Conservation (phyloP, 2,888 invertebrate genomes). For the Drosophila cognata region DNA sequence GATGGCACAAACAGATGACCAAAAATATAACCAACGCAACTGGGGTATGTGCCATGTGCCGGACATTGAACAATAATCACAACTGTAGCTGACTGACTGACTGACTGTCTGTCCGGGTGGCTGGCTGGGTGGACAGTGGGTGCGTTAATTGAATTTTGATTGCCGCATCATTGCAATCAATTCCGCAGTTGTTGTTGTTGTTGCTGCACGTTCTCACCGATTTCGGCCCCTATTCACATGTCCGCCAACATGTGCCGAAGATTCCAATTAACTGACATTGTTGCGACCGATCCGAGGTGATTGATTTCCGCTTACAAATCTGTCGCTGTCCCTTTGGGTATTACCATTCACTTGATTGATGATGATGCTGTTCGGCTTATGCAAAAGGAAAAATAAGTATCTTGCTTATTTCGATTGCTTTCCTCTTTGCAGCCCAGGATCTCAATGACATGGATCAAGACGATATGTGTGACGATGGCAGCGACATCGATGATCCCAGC, state of each 20-base stretch:
- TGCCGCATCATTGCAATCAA: constrained; percentile 71
- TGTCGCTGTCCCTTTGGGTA: constrained; percentile 22
- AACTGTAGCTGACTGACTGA: constrained; percentile 15
- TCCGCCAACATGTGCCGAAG: constrained; percentile 57
- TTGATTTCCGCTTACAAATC: constrained; percentile 70
- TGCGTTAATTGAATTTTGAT: constrained; percentile 81
- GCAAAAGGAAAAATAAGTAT: constrained; percentile 48
- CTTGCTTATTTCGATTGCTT: constrained; percentile 6
- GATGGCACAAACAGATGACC: constrained; percentile 12
- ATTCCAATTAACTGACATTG: constrained; percentile 79
- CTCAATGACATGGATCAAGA: constrained; percentile 85
- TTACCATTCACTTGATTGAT: constrained; percentile 66
- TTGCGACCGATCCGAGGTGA: constrained; percentile 51
- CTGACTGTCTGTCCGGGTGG: not conserved
- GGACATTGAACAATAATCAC: constrained; percentile 4
- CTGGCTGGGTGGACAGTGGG: constrained; percentile 20
- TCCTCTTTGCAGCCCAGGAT: constrained; percentile 82
- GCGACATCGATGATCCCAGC: constrained; percentile 85
- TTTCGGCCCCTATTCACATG: constrained; percentile 32
- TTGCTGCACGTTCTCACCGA: constrained; percentile 12
- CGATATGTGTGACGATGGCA: constrained; percentile 85
- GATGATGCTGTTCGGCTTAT: constrained; percentile 46
- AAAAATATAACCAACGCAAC: not conserved
- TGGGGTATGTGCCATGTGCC: constrained; percentile 10
- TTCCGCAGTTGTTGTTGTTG: constrained; percentile 17